A percentile compares a stretch with the other conserved stretches of the same genome.
These are phyloP conservation scores for Symphodus melops DNA, from an alignment of 2,113 vertebrate genomes.

Conservation along the genomic window DNA sequence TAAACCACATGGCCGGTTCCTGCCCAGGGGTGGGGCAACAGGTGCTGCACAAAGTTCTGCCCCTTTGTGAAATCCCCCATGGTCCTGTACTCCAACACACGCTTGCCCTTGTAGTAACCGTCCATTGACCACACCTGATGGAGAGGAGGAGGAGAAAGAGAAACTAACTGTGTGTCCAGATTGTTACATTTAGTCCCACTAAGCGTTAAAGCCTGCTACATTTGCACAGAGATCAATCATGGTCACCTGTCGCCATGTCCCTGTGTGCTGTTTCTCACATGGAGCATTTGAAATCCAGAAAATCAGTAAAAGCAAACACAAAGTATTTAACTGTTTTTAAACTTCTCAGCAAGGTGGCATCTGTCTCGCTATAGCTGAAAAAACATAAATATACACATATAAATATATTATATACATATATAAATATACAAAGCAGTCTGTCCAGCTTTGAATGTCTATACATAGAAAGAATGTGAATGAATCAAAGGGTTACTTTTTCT, in stretches of 20 bases:
- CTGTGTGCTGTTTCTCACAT: no score
- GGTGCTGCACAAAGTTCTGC: conserved; percentile 92
- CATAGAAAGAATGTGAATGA: not conserved
- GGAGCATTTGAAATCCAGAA: conserved; percentile 6
- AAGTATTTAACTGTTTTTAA: not conserved
- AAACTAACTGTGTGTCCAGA: not conserved
- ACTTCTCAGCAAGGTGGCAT: not conserved
- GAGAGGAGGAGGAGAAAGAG: conserved; percentile 51
- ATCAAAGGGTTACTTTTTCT: not conserved
- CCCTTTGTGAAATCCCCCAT: conserved; percentile 91
- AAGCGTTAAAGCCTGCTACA: not conserved
- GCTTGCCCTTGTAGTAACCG: conserved; percentile 91
- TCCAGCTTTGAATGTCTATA: not conserved
- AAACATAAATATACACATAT: not conserved
- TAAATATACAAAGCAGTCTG: not conserved
- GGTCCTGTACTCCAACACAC: conserved; percentile 91
- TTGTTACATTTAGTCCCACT: no score
- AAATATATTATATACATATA: no score
- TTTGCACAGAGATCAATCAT: conserved; percentile 15
- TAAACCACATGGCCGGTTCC: conserved; percentile 84
- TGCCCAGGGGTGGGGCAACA: conserved; percentile 88
- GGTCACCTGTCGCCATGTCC: no score
- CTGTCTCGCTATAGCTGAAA: not conserved
- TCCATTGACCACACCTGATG: conserved; percentile 96
- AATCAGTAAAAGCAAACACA: not conserved